Percentiles rank a stretch among this genome's conserved stretches.
Evolutionary conservation across 2,113 vertebrate species (phyloP).

Genomic region (Hyperopisus bebe): DNA sequence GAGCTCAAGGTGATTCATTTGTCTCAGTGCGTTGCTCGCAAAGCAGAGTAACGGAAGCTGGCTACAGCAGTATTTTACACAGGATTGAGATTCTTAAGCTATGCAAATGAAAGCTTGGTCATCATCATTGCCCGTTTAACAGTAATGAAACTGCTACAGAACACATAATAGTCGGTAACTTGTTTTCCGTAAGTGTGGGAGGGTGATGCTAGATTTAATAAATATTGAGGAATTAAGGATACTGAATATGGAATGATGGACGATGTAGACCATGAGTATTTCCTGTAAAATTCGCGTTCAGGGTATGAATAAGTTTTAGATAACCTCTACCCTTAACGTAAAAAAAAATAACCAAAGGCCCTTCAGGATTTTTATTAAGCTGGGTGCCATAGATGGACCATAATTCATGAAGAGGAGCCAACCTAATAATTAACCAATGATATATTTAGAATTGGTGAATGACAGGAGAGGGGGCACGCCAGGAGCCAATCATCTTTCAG

Average conservation of each 20-base stretch:
- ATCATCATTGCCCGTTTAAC: background rate
- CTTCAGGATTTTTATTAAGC: background rate
- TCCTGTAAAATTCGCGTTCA: background rate
- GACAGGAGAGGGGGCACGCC: background rate
- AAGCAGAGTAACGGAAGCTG: background rate
- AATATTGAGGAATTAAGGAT: background rate
- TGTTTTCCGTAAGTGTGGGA: background rate
- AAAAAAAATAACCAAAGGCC: background rate
- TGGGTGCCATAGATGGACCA: background rate
- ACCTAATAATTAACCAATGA: background rate
- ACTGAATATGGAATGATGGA: background rate
- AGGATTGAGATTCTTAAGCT: background rate
- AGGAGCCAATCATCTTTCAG: background rate
- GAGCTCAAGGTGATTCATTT: background rate
- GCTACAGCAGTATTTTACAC: background rate
- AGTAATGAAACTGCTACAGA: background rate
- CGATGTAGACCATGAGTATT: background rate
- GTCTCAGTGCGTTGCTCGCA: background rate
- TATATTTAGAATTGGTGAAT: background rate
- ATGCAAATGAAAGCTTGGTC: conserved; percentile 1
- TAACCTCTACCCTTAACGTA: background rate
- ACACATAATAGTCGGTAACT: background rate
- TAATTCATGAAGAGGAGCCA: background rate
- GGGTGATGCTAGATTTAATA: background rate
- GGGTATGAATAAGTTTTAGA: background rate